phyloP scores from a whole-genome alignment of 2,797 vertebrate genomes.

The Myotis findleyi region DNA sequence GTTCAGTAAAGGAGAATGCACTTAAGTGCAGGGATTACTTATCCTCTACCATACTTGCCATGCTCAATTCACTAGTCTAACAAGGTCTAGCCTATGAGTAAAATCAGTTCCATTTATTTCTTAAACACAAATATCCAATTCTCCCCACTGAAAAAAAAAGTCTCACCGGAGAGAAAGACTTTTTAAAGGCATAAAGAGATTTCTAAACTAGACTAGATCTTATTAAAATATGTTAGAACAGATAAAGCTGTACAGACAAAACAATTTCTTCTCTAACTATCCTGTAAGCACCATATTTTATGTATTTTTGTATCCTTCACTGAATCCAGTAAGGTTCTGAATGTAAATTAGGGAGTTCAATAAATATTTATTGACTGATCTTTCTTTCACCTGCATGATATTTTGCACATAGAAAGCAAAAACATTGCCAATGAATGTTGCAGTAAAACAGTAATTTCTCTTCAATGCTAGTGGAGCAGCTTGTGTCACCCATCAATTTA shows the following conservation, averaged over 20 bases:
- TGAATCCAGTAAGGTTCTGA: not conserved
- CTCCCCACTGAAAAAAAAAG: not conserved
- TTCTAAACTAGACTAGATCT: slow-evolving; percentile 16
- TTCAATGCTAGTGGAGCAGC: slow-evolving; percentile 60
- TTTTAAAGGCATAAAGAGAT: slow-evolving; percentile 25
- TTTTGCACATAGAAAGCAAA: slow-evolving; percentile 72
- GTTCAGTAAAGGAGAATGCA: slow-evolving; percentile 31
- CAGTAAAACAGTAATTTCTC: slow-evolving; percentile 4
- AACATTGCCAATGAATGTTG: slow-evolving; percentile 25
- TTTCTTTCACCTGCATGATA: slow-evolving; percentile 73
- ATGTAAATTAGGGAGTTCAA: not conserved
- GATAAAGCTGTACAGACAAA: slow-evolving; percentile 10
- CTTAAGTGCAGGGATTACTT: not conserved
- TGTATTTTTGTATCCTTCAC: not conserved
- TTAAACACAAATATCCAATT: not conserved
- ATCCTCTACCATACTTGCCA: not conserved
- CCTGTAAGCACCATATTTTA: not conserved
- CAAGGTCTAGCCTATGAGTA: not conserved
- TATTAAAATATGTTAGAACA: not conserved
- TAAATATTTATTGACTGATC: slow-evolving; percentile 44
- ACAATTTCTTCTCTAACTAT: slow-evolving; percentile 19
- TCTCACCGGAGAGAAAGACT: not conserved
- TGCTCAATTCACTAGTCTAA: not conserved
- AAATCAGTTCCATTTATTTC: not conserved
- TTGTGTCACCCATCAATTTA: slow-evolving; percentile 71